These are phyloP conservation scores for Papilio demoleus DNA, from an alignment of 2,888 invertebrate genomes.

Conservation along the genomic window DNA sequence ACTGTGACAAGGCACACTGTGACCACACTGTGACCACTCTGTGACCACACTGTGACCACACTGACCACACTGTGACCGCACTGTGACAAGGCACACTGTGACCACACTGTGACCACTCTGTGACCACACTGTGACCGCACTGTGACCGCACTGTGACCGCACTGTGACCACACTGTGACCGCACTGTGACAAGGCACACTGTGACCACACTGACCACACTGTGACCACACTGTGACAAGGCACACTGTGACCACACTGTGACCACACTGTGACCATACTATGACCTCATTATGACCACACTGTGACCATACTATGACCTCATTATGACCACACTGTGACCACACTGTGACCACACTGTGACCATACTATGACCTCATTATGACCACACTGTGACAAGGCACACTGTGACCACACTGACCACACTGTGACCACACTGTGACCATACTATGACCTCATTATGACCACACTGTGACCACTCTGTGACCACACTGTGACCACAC, in stretches of 20 bases:
- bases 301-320: no score
- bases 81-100: no score
- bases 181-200: no score
- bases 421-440: constrained; percentile 93
- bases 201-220: no score
- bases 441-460: no score
- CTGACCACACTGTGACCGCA: constrained; percentile 91
- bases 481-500: constrained; percentile 91
- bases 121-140: constrained; percentile 90
- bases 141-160: constrained; percentile 93
- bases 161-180: constrained; percentile 95
- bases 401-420: no score
- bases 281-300: no score
- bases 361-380: constrained; percentile 91
- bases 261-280: no score
- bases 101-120: constrained; percentile 91
- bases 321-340: constrained; percentile 89
- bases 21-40: constrained; percentile 91
- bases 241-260: constrained; percentile 88
- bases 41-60: constrained; percentile 91
- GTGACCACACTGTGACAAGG: no score
- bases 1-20: no score
- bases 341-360: constrained; percentile 91
- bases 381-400: no score
- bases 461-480: constrained; percentile 91